These are phyloP conservation scores for Acrossocheilus wenchowensis DNA, from an alignment of 2,797 vertebrate genomes.

Conservation along the genomic window DNA sequence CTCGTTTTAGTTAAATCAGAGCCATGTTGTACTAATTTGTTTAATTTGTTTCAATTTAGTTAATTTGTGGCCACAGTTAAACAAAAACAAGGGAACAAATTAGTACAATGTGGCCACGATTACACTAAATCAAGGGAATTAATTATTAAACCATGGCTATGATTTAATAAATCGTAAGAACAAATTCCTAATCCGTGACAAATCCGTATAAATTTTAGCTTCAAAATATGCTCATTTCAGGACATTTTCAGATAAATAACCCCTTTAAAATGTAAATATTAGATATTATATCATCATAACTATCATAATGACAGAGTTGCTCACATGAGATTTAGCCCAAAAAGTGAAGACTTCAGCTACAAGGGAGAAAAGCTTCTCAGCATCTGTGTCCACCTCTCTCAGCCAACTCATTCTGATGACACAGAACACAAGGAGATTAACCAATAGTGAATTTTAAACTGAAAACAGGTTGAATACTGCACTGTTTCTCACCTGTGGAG, in stretches of 20 bases:
- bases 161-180: neutral
- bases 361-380: conserved; percentile 90
- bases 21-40: neutral
- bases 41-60: neutral
- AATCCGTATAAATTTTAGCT: no score
- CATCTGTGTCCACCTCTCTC: conserved; percentile 84
- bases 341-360: conserved; percentile 94
- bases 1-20: neutral
- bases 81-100: neutral
- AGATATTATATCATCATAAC: neutral
- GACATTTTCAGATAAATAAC: neutral
- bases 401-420: conserved; percentile 89
- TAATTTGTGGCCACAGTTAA: neutral
- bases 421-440: neutral
- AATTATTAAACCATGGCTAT: neutral
- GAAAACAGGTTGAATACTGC: neutral
- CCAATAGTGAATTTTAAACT: neutral
- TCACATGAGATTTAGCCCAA: conserved; percentile 97
- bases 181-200: neutral
- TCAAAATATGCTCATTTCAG: neutral
- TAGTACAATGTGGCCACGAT: neutral
- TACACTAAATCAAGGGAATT: neutral
- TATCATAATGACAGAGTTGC: conserved; percentile 57
- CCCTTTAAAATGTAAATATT: neutral
- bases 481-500: conserved; percentile 84